Evolutionary conservation across 2,888 invertebrate species (phyloP).

Genomic region (Meliscaeva auricollis): DNA sequence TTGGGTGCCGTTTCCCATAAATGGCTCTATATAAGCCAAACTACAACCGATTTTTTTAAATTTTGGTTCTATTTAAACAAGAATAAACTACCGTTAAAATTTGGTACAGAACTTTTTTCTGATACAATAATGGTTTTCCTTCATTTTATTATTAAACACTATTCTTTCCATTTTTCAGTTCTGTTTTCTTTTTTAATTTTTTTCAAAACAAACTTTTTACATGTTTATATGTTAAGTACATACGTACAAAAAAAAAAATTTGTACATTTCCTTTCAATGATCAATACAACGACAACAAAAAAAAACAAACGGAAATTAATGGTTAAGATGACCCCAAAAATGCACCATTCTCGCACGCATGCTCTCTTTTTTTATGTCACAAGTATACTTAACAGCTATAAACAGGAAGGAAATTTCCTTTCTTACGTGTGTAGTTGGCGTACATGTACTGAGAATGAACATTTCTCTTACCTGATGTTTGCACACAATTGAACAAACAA

Average conservation of each 20-base stretch:
- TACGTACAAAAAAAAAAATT: neutral
- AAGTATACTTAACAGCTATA: neutral
- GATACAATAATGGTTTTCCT: too few species aligned
- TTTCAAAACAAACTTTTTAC: too few species aligned
- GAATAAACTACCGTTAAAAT: too few species aligned
- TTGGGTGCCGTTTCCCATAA: too few species aligned
- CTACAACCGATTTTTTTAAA: too few species aligned
- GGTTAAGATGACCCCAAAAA: slow-evolving; percentile 56
- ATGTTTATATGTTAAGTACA: too few species aligned
- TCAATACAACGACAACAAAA: neutral
- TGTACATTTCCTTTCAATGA: slow-evolving; percentile 4
- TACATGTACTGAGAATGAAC: slow-evolving; percentile 15
- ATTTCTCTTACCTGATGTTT: slow-evolving; percentile 42
- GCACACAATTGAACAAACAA: slow-evolving; percentile 55
- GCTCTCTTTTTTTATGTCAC: slow-evolving; percentile 10
- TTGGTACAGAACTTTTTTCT: too few species aligned
- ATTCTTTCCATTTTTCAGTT: too few species aligned
- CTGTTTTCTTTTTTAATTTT: too few species aligned
- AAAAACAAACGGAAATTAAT: slow-evolving; percentile 31
- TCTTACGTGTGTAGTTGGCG: slow-evolving; percentile 30
- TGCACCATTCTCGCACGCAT: slow-evolving; percentile 18
- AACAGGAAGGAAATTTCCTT: slow-evolving; percentile 61
- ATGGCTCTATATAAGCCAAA: too few species aligned
- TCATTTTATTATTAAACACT: too few species aligned
- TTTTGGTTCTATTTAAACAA: too few species aligned